These are phyloP conservation scores for Cephalopterus ornatus DNA, from an alignment of 2,113 vertebrate genomes.

Conservation along the genomic window DNA sequence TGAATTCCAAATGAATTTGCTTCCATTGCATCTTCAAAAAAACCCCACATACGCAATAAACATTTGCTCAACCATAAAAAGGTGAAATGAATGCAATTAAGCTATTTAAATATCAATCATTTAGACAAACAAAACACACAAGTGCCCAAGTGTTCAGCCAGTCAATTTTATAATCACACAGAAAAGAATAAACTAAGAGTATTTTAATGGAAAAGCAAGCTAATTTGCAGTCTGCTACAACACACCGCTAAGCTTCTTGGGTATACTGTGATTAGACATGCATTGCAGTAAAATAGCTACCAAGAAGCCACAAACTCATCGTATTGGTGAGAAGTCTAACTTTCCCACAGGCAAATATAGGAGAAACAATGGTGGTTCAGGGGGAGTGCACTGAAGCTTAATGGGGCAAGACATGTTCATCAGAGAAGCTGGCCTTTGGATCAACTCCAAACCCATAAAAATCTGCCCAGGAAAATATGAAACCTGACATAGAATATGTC, in stretches of 20 bases:
- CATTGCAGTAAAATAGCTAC: conserved; percentile 32
- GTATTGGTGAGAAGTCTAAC: conserved; percentile 12
- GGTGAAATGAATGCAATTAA: conserved; percentile 42
- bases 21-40: background rate
- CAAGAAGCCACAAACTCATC: conserved; percentile 10
- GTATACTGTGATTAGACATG: conserved; percentile 51
- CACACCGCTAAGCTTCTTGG: conserved; percentile 4
- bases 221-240: conserved; percentile 56
- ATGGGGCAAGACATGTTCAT: background rate
- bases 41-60: background rate
- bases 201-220: conserved; percentile 34
- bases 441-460: background rate
- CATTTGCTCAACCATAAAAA: conserved; percentile 8
- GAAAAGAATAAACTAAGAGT: conserved; percentile 41
- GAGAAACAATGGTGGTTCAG: background rate
- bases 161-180: conserved; percentile 21
- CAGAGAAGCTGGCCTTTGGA: conserved; percentile 4
- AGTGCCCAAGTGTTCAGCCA: conserved; percentile 15
- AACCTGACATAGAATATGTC: background rate
- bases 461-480: background rate
- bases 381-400: background rate
- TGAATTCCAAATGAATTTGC: background rate
- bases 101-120: conserved; percentile 54
- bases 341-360: conserved; percentile 30
- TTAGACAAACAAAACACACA: conserved; percentile 45